Evolutionary conservation across 35 echinoderm and acorn worm genomes (phyloP), one percentile per base, ranked within the genome.

Genomic region (Apostichopus parvimensis): DNA sequence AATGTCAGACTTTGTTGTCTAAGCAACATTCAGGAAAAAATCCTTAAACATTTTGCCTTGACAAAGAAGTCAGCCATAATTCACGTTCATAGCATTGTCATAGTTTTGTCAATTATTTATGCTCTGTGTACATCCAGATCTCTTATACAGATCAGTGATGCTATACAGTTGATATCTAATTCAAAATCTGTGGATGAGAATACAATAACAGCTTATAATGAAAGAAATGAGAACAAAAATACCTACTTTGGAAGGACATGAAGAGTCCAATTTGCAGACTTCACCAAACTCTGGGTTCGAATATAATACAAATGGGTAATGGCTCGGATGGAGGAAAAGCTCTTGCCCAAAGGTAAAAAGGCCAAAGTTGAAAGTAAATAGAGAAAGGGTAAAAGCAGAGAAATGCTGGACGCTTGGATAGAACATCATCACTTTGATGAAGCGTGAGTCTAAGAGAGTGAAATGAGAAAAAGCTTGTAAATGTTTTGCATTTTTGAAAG

Each of bases 271-370:
- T 71, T 87, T 87, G 15, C 85, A 87, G 23, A 58, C 85, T 57
- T 87, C 85, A 62, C 56, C 85, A 87, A 68, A 58, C 52, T 87
- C 85, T 2, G 85, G 57, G 64, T 87, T 55, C 8, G 54, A 10
- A 13, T 58, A 87, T n/a, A 87, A 87, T 14, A 87, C 57, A 57
- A 87, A 87, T 34, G 85, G 85, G 1, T 87, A 87, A 57, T 87
- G 85, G 58, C 85, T 87, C 23, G 62, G 86, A 88, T 88, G 86
- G 34, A 88, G 62, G 15, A 73, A 34, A n/a, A 88, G 62, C 13
- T 88, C 86, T 53, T 88, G 61, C 7, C 81, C 56, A 18, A 84
- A 84, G 55, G 52, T 58, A 84, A 59, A 59, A 60, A 59, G 23
- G 58, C 58, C 58, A 61, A 61, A 12, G 57, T 58, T 25, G 55